A percentile compares a stretch with the other conserved stretches of the same genome.
phyloP scores from a whole-genome alignment of 2,797 vertebrate genomes.

The Monodelphis domestica region DNA sequence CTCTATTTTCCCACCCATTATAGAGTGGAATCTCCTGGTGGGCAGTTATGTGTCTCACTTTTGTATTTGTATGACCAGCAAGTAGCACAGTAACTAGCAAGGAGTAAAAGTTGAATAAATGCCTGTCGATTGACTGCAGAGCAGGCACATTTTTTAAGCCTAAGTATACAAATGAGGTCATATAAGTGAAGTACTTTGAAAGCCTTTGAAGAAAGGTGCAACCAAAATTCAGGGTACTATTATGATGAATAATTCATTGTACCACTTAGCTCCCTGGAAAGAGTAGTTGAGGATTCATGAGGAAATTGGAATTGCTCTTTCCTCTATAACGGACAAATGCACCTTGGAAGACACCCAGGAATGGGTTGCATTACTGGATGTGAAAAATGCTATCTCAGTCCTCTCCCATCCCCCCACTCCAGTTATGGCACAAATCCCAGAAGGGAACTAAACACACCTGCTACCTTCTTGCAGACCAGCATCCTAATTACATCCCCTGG shows the following conservation, averaged over 20 bases:
- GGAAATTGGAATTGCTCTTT: conserved; percentile 45
- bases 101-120: neutral
- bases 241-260: conserved; percentile 68
- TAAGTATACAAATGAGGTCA: conserved; percentile 17
- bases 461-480: neutral
- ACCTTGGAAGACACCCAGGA: conserved; percentile 45
- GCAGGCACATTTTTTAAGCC: conserved; percentile 6
- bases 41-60: neutral
- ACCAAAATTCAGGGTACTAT: conserved; percentile 26
- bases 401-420: neutral
- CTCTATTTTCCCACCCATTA: neutral
- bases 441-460: conserved; percentile 1
- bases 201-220: conserved; percentile 45
- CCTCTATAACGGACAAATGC: conserved; percentile 50
- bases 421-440: neutral
- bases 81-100: neutral
- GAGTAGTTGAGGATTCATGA: conserved; percentile 46
- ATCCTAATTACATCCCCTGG: neutral
- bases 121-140: neutral
- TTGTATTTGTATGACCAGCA: neutral
- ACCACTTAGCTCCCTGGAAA: conserved; percentile 58
- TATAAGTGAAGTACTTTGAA: conserved; percentile 49
- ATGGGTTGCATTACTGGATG: neutral
- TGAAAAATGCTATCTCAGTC: conserved; percentile 10
- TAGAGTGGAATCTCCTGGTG: neutral